Base-by-base conservation (phyloP, 2,888 invertebrate genomes). In the Mimumesa dahlbomi region DNA sequence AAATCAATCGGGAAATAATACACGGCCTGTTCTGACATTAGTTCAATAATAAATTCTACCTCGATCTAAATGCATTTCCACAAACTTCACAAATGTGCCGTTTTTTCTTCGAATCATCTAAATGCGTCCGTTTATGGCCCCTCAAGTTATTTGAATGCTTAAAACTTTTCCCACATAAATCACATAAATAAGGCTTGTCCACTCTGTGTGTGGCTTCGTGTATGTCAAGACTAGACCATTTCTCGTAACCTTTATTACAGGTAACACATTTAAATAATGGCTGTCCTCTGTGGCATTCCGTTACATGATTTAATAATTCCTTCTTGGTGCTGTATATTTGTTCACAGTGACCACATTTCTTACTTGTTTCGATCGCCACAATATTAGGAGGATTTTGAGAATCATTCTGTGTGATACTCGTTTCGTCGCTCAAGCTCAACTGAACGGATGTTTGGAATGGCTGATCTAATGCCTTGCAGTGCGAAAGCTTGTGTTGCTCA, bases 11-110 rank as follows among this genome's bases (percentile, higher is more conserved):
- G 11, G 2, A 34, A 34, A 16, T n/a, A n/a, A n/a, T n/a, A n/a
- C n/a, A n/a, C n/a, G n/a, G n/a, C n/a, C n/a, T n/a, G 50, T 49
- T 13, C 25, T 1, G 16, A 2, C 2, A 34, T 34, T 40, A n/a
- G n/a, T n/a, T n/a, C 6, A 6, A 40, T 40, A 40, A 7, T 5
- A 11, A 50, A 29, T 43, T 61, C 70, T 81, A 87, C 87, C 84
- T 84, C 25, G 88, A 88, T 38, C 91, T 88, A 70, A 90, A 91
- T 38, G 89, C 89, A 68, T 89, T 89, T 16, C 88, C 86, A 78
- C 91, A 91, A 42, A 90, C 84, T 2, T 88, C 82, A 73, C 91
- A 91, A 2, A 84, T 76, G 59, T 89, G 90, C 2, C 81, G 78
- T 50, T 89, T 89, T 54, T 87, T 86, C 42, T 78, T 80, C 0